A percentile compares a stretch with the other conserved stretches of the same genome.
Conservation (phyloP, 2,888 invertebrate genomes). For the Clitarchus hookeri region DNA sequence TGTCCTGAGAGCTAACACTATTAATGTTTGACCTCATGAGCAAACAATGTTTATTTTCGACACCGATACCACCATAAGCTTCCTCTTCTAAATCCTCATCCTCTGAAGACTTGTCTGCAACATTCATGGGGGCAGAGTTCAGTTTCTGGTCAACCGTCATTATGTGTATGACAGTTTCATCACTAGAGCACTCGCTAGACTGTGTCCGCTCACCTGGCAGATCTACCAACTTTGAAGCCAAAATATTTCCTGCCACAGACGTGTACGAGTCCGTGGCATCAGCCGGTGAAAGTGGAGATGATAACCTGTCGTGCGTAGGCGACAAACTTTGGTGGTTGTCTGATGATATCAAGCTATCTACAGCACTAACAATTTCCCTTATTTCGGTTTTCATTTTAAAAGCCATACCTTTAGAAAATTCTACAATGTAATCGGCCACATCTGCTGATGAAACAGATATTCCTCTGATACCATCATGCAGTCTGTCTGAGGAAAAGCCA, state of each 20-base stretch:
- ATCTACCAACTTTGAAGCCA: constrained; percentile 30
- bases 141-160: constrained; percentile 43
- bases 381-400: constrained; percentile 80
- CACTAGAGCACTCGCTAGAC: constrained; percentile 55
- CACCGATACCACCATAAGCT: constrained; percentile 56
- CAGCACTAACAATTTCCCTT: constrained; percentile 72
- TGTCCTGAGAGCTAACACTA: constrained; percentile 72
- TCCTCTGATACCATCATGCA: constrained; percentile 53
- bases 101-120: constrained; percentile 43
- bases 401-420: constrained; percentile 77
- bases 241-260: background rate
- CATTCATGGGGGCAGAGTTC: background rate
- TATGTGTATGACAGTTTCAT: constrained; percentile 55
- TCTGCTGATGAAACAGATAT: constrained; percentile 76
- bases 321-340: constrained; percentile 47
- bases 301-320: constrained; percentile 47
- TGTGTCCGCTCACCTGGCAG: constrained; percentile 33
- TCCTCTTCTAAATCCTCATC: constrained; percentile 61
- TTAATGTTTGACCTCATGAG: constrained; percentile 68
- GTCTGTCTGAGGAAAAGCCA: background rate
- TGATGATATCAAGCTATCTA: constrained; percentile 69
- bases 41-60: constrained; percentile 56
- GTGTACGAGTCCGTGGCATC: constrained; percentile 20
- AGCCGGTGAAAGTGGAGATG: constrained; percentile 46
- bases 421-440: constrained; percentile 77